Base-by-base conservation (phyloP, 2,113 vertebrate genomes). In the Microtus oregoni region DNA sequence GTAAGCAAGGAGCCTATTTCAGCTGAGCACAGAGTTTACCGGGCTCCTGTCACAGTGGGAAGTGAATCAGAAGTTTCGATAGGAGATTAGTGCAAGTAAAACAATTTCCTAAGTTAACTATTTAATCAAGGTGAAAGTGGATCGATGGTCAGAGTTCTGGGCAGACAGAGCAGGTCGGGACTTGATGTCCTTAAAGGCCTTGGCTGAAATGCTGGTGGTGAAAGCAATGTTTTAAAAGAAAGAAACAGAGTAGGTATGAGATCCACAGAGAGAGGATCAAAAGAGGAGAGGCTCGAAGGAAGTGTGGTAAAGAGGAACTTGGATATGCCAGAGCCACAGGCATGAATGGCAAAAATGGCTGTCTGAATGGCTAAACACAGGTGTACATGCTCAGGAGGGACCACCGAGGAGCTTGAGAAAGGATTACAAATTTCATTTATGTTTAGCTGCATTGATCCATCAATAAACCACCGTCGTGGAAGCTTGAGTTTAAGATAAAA, bases 401-500 rank as follows among this genome's bases (percentile, higher is more conserved):
- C 58, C 14, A 41, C 35, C 38, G 63, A 3, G 7, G 22, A 1
- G 82, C 35, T 82, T 52, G 3, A 4, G 22, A 1, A 86, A 91
- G 79, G 41, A 52, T 38, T 75, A 44, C 0, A 3, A 15, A 55
- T 86, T 89, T 89, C 61, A 12, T 73, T 89, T 9, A 47, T 9
- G 61, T 78, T 78, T 41, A 30, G 20, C 38, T 81, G 11, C 86
- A 41, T 79, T 83, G 78, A 78, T 86, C n/a, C 17, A 24, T 41
- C 38, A 72, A 30, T 50, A 58, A 47, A 9, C 24, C 44, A 76
- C 22, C 1, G 9, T 26, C 6, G 1, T 65, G 28, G 47, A 94
- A 70, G 61, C 75, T 73, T 30, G 30, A 91, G 68, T 68, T 93
- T 41, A 65, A 77, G 61, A 8, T 58, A 47, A 95, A 94, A 77